These are phyloP conservation scores for Sipunculus nudus DNA, from an alignment of 2,888 invertebrate genomes.

Conservation along the genomic window DNA sequence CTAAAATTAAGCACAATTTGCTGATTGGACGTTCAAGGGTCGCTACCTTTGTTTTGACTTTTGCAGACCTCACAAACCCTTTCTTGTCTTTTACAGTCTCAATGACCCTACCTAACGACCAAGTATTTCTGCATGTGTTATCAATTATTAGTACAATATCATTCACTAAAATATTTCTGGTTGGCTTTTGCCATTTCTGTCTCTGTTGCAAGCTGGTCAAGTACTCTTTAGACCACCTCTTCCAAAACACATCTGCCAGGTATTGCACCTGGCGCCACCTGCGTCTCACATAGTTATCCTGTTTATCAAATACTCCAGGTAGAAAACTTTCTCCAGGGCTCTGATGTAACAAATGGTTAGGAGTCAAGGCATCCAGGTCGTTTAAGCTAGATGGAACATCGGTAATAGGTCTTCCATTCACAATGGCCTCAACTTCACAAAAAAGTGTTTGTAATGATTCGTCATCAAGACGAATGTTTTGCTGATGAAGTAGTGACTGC, in stretches of 20 bases:
- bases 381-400: not conserved
- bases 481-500: not conserved
- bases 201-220: conserved; percentile 12
- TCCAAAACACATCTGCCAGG: conserved; percentile 26
- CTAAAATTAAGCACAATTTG: too few species aligned
- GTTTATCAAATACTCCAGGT: conserved; percentile 18
- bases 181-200: conserved; percentile 7
- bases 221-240: conserved; percentile 23
- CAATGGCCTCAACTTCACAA: conserved; percentile 5
- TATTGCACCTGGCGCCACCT: conserved; percentile 31
- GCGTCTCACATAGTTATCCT: conserved; percentile 23
- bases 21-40: too few species aligned
- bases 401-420: not conserved
- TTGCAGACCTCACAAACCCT: not conserved
- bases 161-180: conserved; percentile 7
- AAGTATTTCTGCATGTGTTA: conserved; percentile 17
- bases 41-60: too few species aligned
- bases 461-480: not conserved
- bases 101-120: conserved; percentile 9
- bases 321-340: not conserved
- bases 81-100: conserved; percentile 1
- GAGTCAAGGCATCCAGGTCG: not conserved
- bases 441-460: not conserved
- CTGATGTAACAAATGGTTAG: not conserved
- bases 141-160: conserved; percentile 23